Base-by-base conservation (phyloP, 1,140 invertebrate species). In the Ptiloglossa arizonensis region DNA sequence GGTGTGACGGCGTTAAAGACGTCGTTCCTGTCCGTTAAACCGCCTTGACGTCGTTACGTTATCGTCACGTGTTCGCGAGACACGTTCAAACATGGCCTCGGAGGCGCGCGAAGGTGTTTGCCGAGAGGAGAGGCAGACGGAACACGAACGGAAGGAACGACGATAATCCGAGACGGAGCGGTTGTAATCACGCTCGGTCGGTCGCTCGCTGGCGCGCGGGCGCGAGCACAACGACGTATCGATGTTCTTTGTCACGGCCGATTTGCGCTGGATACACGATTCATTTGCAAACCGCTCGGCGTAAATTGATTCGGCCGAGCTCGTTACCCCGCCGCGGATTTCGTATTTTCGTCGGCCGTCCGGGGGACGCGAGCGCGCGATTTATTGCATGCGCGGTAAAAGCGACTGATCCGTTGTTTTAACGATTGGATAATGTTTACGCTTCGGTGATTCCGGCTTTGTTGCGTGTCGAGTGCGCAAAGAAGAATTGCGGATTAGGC, bases 61-160 rank as follows among this genome's bases (percentile, higher is more conserved):
- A 82, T 82, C 81, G 81, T 82, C 79, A 68, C 81, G 79, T 71
- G 79, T 63, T 81, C 80, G 38, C 71, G 70, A 82, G 79, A 81
- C 81, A 77, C 66, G 80, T 71, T 82, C 79, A 63, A 73, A 77
- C 73, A 75, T 52, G n/a, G 56, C 54, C 60, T 79, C 57, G 48
- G 27, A 32, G 52, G 56, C 50, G 48, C 44, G 71, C 24, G 80
- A 27, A 72, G 71, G 72, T 81, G 79, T 82, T 80, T 81, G 46
- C 59, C 50, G 35, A 52, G 54, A 70, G 59, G 22, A 48, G 59
- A 62, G 41, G 2, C 41, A 59, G 74, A 38, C 46, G 59, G 54
- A 27, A 50, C 38, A 22, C 52, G 71, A 38, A 44, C 27, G 17
- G 44, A 68, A 68, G 52, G 80, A 75, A 68, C 57, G 59, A 41